Percentiles rank a stretch among this genome's conserved stretches.
Conservation (phyloP, 2,113 vertebrate genomes). For the Taurulus bubalis region DNA sequence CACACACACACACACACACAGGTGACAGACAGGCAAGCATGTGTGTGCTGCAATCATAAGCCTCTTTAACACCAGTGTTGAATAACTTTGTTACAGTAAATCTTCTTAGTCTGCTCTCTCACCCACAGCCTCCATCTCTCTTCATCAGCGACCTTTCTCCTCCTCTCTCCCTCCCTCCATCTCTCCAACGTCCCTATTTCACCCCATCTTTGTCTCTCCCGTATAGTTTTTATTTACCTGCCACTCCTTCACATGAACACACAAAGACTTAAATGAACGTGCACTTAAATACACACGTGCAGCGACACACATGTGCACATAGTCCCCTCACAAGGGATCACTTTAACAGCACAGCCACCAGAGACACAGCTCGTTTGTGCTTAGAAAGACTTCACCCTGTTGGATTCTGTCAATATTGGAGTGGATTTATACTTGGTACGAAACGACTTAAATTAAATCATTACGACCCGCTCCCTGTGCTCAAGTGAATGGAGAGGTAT, state of each 20-base stretch:
- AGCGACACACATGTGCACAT: not conserved
- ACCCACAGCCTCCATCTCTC: conserved; percentile 20
- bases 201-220: not conserved
- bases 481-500: not conserved
- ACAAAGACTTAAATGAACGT: not conserved
- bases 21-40: not conserved
- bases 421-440: not conserved
- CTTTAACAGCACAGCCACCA: not conserved
- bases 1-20: not conserved
- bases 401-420: not conserved
- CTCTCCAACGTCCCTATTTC: not conserved
- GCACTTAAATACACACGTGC: not conserved
- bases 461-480: not conserved
- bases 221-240: not conserved
- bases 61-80: conserved; percentile 94
- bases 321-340: not conserved
- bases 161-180: conserved; percentile 15
- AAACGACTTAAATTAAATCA: not conserved
- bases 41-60: conserved; percentile 78
- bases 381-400: not conserved
- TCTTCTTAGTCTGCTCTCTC: conserved; percentile 85
- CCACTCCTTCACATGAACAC: not conserved
- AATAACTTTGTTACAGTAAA: conserved; percentile 91
- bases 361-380: not conserved
- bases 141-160: conserved; percentile 14